phyloP scores from a whole-genome alignment of 2,888 invertebrate genomes.

The Adelognathus sp. region DNA sequence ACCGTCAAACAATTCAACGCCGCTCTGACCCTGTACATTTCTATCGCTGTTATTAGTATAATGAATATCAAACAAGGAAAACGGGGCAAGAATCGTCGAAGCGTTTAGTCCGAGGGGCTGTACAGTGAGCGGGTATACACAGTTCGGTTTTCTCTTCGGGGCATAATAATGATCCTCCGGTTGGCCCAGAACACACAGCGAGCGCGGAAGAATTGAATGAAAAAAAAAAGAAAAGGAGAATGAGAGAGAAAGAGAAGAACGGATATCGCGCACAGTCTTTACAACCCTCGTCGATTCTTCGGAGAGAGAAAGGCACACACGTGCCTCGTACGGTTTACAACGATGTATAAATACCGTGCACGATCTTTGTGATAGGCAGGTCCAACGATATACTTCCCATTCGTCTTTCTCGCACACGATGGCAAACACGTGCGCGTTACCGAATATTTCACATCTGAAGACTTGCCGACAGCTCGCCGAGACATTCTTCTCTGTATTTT shows the following conservation, averaged over 20 bases:
- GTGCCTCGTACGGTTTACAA: constrained; percentile 22
- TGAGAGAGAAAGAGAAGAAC: constrained; percentile 3
- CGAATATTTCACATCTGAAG: constrained; percentile 30
- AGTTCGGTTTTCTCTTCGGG: constrained; percentile 21
- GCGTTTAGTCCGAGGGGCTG: constrained; percentile 23
- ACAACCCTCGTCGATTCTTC: constrained; percentile 51
- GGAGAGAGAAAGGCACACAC: constrained; percentile 38
- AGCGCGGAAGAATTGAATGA: neutral
- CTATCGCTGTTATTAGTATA: constrained; percentile 30
- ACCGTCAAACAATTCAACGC: constrained; percentile 32
- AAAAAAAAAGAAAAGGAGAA: neutral
- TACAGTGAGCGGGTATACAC: constrained; percentile 1
- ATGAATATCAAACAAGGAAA: constrained; percentile 51
- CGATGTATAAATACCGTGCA: constrained; percentile 41
- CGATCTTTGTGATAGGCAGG: constrained; percentile 32
- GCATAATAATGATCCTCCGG: constrained; percentile 34
- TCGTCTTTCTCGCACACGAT: neutral
- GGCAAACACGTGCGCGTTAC: constrained; percentile 40
- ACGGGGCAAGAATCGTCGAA: constrained; percentile 24
- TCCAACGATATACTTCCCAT: constrained; percentile 10
- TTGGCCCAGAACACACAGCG: constrained; percentile 2
- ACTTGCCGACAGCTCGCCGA: constrained; percentile 9
- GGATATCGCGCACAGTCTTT: constrained; percentile 28
- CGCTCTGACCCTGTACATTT: neutral
- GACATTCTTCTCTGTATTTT: constrained; percentile 2